phyloP scores from a whole-genome alignment of 23 tunicate genomes.

The Botrylloides violaceus region DNA sequence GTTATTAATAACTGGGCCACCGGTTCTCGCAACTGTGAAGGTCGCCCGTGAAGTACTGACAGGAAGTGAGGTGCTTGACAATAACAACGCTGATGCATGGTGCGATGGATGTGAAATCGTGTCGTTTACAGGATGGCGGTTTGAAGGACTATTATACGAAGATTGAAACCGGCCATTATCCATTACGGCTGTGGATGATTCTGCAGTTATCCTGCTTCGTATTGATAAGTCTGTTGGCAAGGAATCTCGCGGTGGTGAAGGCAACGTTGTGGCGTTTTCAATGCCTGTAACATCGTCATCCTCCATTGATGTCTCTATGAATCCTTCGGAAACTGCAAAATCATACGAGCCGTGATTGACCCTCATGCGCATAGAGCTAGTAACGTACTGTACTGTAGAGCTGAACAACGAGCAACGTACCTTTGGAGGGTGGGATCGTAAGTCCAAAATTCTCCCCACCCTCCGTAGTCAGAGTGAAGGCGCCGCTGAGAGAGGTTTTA shows the following conservation, averaged over 20 bases:
- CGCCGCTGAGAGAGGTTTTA: conserved; percentile 9
- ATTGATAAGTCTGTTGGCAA: not conserved
- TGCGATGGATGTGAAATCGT: not conserved
- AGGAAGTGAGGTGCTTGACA: not conserved
- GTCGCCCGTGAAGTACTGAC: not conserved
- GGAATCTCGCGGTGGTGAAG: not conserved
- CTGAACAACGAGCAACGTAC: no score
- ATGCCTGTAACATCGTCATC: not conserved
- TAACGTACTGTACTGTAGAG: no score
- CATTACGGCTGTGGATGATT: not conserved
- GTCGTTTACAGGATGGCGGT: not conserved
- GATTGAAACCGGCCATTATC: not conserved
- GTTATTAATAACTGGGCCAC: not conserved
- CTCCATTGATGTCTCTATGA: not conserved
- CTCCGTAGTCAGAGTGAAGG: conserved; percentile 6
- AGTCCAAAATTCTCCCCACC: not conserved
- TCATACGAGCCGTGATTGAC: not conserved
- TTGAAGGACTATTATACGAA: not conserved
- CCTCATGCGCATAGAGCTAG: no score
- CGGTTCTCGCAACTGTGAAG: not conserved
- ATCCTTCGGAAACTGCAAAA: not conserved
- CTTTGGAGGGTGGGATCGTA: not conserved
- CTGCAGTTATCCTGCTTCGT: not conserved
- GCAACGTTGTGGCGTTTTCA: not conserved
- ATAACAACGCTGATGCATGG: not conserved